Base-by-base conservation (phyloP, 1,140 invertebrate species). In the Spodoptera litura region DNA sequence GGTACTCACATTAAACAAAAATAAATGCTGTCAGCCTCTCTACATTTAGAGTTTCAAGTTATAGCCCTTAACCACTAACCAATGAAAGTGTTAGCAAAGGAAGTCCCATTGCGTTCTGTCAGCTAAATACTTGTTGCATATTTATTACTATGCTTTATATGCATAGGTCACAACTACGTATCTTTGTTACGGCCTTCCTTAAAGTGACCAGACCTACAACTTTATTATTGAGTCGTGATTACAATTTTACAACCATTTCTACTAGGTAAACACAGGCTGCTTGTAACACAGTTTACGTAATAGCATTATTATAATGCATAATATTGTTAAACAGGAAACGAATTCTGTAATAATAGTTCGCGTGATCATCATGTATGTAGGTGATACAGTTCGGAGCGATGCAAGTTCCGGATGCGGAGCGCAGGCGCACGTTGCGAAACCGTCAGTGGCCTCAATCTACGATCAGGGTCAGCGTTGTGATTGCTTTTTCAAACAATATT, bases 381-480 rank as follows among this genome's bases (percentile, higher is more conserved):
- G 73, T 68, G n/a, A 64, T 73, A 70, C 66, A 68, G 62, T 70
- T 70, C 52, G 31, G 49, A 62, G 12, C 70, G 70, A 31, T 55
- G 76, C 70, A 73, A 80, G 81, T 84, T 83, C 84, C 85, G 83
- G 85, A 81, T 86, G 73, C 59, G 59, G n/a, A 64, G 77, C 79
- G 83, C 78, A 62, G 59, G 78, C 78, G 81, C 72, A 27, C 75
- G 71, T 78, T 81, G 75, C 80, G 76, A 74, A 78, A 77, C 68
- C 51, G 73, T 62, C 55, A 78, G 53, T 78, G 83, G 74, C 83
- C 86, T 81, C 82, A 79, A 85, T 87, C 74, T 81, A 56, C 44
- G 64, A 80, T 80, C 83, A 85, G 81, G 82, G 84, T 85, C 82
- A 84, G 53, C 78, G 68, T 73, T 85, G 82, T 81, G 52, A 82